phyloP scores from a whole-genome alignment of 2,888 invertebrate genomes.

The Lasioglossum figueresi region DNA sequence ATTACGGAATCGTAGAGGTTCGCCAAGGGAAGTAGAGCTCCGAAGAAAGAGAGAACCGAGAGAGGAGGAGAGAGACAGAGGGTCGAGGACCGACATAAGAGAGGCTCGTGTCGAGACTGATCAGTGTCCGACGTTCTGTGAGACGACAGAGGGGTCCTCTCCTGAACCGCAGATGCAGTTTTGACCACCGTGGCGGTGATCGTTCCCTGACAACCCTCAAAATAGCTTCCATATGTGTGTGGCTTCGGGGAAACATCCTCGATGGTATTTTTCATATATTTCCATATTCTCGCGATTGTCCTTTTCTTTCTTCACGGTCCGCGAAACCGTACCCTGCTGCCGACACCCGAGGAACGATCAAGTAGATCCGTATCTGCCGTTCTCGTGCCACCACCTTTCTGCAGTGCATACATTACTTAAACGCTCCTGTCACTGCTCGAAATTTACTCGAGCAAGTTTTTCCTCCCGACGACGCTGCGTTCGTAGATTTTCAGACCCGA shows the following conservation, averaged over 20 bases:
- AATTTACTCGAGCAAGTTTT: not conserved
- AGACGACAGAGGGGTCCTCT: slow-evolving; percentile 59
- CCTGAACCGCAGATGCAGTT: slow-evolving; percentile 70
- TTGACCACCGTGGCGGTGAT: slow-evolving; percentile 70
- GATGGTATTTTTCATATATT: slow-evolving; percentile 57
- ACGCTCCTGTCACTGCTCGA: not conserved
- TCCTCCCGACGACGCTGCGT: not conserved
- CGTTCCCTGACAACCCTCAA: slow-evolving; percentile 53
- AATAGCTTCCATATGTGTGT: slow-evolving; percentile 61
- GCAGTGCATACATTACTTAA: slow-evolving; percentile 2
- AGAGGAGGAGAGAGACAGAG: not conserved
- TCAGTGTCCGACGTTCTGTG: slow-evolving; percentile 64
- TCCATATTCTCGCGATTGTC: slow-evolving; percentile 54
- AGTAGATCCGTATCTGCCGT: slow-evolving; percentile 1
- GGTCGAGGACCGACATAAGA: slow-evolving; percentile 14
- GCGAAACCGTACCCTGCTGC: slow-evolving; percentile 3
- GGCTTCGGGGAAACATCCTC: slow-evolving; percentile 42
- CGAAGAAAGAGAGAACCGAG: not conserved
- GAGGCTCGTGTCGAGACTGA: slow-evolving; percentile 39
- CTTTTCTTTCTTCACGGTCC: slow-evolving; percentile 12
- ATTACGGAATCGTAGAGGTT: not conserved
- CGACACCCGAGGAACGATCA: slow-evolving; percentile 27
- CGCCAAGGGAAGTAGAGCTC: not conserved
- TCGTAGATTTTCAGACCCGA: not conserved
- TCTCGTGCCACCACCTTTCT: not conserved